A percentile compares a stretch with the other conserved stretches of the same genome.
Evolutionary conservation across 2,797 vertebrate genomes (phyloP).

Genomic region (Trichosurus vulpecula): DNA sequence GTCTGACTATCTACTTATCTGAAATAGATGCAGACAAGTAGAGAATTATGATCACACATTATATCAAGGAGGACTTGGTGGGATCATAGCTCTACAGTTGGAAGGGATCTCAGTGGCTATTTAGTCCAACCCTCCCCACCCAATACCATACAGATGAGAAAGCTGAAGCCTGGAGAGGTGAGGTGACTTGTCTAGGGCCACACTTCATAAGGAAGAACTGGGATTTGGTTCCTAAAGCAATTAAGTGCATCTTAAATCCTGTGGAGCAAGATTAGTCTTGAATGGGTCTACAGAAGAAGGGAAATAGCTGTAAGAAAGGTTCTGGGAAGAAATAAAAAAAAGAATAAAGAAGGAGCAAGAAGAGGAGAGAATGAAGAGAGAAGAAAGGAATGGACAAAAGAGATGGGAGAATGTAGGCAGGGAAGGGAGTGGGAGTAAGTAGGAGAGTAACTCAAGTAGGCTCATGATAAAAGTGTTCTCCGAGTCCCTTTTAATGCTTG

Average conservation of each 20-base stretch:
- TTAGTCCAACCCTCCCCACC: background rate
- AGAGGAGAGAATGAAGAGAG: background rate
- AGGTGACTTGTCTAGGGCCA: background rate
- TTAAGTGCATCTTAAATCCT: background rate
- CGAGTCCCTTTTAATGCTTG: background rate
- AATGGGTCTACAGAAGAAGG: background rate
- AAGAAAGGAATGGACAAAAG: background rate
- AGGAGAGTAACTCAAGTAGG: background rate
- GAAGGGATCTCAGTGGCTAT: background rate
- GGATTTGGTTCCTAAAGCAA: background rate
- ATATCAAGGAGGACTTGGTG: background rate
- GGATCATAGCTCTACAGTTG: background rate
- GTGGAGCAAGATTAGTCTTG: background rate
- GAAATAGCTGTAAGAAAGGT: background rate
- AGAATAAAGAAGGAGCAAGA: background rate
- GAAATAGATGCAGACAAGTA: background rate
- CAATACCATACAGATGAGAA: background rate
- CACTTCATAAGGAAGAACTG: background rate
- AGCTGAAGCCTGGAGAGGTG: background rate
- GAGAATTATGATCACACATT: background rate
- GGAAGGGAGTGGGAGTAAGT: background rate
- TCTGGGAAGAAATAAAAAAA: background rate
- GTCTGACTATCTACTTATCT: background rate
- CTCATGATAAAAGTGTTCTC: background rate
- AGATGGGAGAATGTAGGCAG: background rate